Percentiles rank a stretch among this genome's conserved stretches.
phyloP scores from a whole-genome alignment of 64 coral and sea anemone genomes.

The Montipora capricornis region DNA sequence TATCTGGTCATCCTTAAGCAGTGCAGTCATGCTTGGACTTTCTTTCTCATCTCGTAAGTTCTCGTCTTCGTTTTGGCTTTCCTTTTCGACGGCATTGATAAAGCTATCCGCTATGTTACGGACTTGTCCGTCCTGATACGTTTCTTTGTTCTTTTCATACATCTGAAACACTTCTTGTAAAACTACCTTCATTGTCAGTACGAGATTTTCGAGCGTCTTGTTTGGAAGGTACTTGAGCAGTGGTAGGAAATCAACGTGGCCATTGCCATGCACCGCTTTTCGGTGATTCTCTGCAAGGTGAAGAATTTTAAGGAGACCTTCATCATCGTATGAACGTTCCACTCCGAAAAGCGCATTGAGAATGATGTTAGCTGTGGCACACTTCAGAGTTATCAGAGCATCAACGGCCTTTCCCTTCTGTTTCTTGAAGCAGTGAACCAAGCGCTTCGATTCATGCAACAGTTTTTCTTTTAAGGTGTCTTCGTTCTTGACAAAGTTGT shows the following conservation, averaged over 20 bases:
- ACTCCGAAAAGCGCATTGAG: constrained; percentile 59
- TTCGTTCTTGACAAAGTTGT: constrained; percentile 63
- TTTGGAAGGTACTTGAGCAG: constrained; percentile 70
- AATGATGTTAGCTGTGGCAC: constrained; percentile 51
- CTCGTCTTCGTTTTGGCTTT: no score
- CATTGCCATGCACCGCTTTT: constrained; percentile 52
- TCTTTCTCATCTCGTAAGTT: no score
- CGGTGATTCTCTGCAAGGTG: constrained; percentile 43
- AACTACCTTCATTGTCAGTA: background rate
- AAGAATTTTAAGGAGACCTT: constrained; percentile 38
- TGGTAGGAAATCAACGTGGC: constrained; percentile 74
- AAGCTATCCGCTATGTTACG: no score
- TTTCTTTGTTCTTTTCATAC: constrained; percentile 55
- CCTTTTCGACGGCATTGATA: no score
- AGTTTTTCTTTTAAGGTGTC: constrained; percentile 39
- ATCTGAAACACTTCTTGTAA: constrained; percentile 29
- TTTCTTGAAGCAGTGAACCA: constrained; percentile 40
- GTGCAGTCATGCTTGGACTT: no score
- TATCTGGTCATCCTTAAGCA: no score
- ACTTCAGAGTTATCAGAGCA: constrained; percentile 22
- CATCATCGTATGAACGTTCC: constrained; percentile 32
- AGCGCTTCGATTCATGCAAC: constrained; percentile 37
- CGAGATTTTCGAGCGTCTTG: constrained; percentile 34
- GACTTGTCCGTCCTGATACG: constrained; percentile 39
- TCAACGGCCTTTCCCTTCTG: constrained; percentile 59